phyloP scores from a whole-genome alignment of 2,113 vertebrate genomes.

The Vanacampus margaritifer region DNA sequence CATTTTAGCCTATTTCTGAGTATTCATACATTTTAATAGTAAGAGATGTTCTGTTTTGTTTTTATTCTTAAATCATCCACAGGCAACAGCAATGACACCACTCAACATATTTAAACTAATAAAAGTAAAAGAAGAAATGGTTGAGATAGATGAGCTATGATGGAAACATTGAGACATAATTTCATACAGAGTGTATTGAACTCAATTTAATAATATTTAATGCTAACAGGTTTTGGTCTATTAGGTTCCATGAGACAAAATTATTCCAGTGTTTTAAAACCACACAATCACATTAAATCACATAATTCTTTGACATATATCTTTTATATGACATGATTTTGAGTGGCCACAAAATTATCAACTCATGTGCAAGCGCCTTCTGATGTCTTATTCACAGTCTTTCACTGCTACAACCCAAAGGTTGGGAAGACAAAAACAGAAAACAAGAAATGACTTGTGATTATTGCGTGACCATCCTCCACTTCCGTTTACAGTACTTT shows the following conservation, averaged over 20 bases:
- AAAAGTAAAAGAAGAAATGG: too few relatives aligned
- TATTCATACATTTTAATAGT: too few relatives aligned
- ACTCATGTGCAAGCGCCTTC: neutral
- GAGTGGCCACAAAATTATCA: neutral
- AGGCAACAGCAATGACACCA: too few relatives aligned
- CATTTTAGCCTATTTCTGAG: too few relatives aligned
- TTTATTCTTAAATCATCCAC: too few relatives aligned
- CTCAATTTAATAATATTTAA: neutral
- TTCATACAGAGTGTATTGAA: neutral
- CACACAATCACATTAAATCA: neutral
- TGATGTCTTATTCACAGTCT: neutral
- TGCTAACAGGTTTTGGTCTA: neutral
- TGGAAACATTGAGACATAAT: neutral
- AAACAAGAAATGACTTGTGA: neutral
- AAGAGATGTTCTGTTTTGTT: too few relatives aligned
- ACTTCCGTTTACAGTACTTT: conserved; percentile 16
- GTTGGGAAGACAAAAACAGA: neutral
- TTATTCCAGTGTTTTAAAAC: neutral
- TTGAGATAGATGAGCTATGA: neutral
- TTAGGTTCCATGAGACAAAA: neutral
- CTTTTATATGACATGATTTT: neutral
- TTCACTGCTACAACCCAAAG: neutral
- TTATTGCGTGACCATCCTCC: conserved; percentile 3
- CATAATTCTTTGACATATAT: neutral
- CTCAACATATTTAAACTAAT: too few relatives aligned